These are phyloP conservation scores for Gephyroberyx darwinii DNA, from an alignment of 2,797 vertebrate species.

Conservation along the genomic window DNA sequence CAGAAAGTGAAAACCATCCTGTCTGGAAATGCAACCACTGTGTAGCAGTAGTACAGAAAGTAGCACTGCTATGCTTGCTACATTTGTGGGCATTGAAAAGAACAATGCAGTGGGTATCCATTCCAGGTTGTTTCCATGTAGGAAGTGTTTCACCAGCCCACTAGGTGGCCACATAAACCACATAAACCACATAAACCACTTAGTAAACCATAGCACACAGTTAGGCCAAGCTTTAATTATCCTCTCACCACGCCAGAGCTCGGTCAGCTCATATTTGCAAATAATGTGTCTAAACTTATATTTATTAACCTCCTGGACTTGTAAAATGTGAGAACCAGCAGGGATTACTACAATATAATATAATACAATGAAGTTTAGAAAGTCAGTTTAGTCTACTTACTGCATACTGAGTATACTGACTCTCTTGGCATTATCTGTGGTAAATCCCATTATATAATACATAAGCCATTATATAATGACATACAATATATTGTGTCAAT, in stretches of 20 bases:
- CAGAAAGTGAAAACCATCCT: neutral
- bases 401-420: neutral
- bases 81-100: too few species aligned
- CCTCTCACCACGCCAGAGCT: neutral
- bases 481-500: neutral
- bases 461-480: neutral
- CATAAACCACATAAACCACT: constrained; percentile 56
- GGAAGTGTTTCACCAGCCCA: constrained; percentile 72
- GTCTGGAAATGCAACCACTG: neutral
- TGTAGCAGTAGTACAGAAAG: neutral
- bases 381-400: too few species aligned
- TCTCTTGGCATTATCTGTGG: neutral
- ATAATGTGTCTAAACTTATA: too few species aligned
- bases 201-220: neutral
- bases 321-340: too few species aligned
- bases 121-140: constrained; percentile 45
- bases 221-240: neutral
- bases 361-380: too few species aligned
- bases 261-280: neutral
- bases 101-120: neutral
- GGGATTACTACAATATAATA: too few species aligned
- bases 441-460: neutral
- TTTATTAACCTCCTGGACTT: too few species aligned
- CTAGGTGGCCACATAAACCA: constrained; percentile 85
- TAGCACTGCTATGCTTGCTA: too few species aligned